Evolutionary conservation across 2,113 vertebrate species (phyloP).

Genomic region (Oryzias woworae): DNA sequence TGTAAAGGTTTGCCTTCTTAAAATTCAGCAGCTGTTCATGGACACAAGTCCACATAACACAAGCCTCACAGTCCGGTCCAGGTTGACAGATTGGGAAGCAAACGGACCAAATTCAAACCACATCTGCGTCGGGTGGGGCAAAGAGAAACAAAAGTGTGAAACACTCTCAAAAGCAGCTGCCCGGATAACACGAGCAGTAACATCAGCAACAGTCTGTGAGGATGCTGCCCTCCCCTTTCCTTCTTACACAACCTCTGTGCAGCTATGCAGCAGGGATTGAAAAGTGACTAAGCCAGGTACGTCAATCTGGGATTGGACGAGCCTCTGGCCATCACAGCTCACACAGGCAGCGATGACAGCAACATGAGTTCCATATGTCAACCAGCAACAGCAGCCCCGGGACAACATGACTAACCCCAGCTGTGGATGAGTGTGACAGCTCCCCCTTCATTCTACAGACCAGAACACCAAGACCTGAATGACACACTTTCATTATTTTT

Average conservation of each 20-base stretch:
- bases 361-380: constrained; percentile 52
- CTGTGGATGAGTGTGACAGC: constrained; percentile 17
- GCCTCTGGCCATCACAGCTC: constrained; percentile 32
- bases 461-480: not conserved
- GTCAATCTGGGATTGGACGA: constrained; percentile 35
- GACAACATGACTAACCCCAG: constrained; percentile 28
- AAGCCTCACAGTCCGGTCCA: constrained; percentile 50
- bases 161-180: constrained; percentile 8
- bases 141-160: constrained; percentile 19
- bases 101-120: constrained; percentile 61
- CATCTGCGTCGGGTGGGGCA: constrained; percentile 18
- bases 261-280: constrained; percentile 13
- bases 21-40: not conserved
- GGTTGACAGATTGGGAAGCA: constrained; percentile 62
- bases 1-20: no score
- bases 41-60: constrained; percentile 11
- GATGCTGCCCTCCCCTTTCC: constrained; percentile 1
- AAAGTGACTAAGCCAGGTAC: constrained; percentile 47
- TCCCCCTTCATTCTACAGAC: not conserved
- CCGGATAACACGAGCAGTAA: constrained; percentile 9
- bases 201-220: not conserved
- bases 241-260: constrained; percentile 25
- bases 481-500: not conserved
- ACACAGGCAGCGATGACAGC: constrained; percentile 26
- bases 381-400: constrained; percentile 34